phyloP scores from a whole-genome alignment of 2,113 vertebrate species.

The Mungos mungo region DNA sequence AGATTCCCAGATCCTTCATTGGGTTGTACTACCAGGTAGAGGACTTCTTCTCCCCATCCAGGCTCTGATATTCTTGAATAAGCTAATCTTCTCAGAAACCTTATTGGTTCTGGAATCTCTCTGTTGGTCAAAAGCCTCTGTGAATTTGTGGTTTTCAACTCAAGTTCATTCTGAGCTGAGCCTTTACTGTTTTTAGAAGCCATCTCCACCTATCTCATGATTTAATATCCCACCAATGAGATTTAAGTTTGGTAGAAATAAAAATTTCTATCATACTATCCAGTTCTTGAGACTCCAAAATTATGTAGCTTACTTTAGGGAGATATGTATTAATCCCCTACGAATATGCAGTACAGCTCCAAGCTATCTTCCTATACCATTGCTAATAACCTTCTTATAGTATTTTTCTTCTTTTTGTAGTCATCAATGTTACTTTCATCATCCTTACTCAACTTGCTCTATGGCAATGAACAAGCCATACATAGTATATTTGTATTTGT shows the following conservation, averaged over 20 bases:
- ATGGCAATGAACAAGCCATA: neutral
- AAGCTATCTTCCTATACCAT: neutral
- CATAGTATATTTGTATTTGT: neutral
- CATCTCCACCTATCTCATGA: neutral
- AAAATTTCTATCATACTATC: neutral
- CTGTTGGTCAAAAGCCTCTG: neutral
- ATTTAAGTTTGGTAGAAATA: neutral
- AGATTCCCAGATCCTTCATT: neutral
- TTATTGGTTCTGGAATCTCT: neutral
- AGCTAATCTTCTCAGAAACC: neutral
- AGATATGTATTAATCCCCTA: neutral
- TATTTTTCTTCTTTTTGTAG: neutral
- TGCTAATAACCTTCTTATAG: neutral
- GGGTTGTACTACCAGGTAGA: neutral
- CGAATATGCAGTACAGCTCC: neutral
- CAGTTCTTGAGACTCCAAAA: neutral
- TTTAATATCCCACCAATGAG: neutral
- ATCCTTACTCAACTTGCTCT: neutral
- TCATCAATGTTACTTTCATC: neutral
- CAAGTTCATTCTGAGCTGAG: neutral
- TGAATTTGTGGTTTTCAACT: too few relatives aligned
- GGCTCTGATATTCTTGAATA: neutral
- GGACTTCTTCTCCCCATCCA: accelerated
- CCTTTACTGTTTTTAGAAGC: neutral
- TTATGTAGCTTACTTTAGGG: neutral